phyloP scores from a whole-genome alignment of 1,140 invertebrate species.

The Eueides isabella region DNA sequence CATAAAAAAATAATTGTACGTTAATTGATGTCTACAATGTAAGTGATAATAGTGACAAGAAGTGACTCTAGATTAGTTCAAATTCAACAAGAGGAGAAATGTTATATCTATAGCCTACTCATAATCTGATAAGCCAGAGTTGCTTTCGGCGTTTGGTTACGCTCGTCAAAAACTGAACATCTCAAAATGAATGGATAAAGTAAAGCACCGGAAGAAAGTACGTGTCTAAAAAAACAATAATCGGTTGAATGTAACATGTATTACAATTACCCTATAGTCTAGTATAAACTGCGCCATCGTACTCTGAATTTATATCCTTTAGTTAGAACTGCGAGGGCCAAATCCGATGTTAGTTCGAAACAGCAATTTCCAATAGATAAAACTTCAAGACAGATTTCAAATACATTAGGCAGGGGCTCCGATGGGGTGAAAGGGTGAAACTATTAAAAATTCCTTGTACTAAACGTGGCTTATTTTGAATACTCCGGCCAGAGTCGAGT shows the following conservation, averaged over 20 bases:
- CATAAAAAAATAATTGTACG: too few relatives aligned
- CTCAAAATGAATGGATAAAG: too few relatives aligned
- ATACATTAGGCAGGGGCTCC: constrained; percentile 72
- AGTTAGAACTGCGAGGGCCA: constrained; percentile 69
- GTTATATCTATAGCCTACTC: too few relatives aligned
- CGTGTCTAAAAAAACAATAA: not conserved
- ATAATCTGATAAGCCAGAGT: too few relatives aligned
- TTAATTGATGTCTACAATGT: too few relatives aligned
- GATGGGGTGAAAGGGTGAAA: constrained; percentile 59
- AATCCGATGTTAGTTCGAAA: constrained; percentile 70
- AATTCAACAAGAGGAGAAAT: too few relatives aligned
- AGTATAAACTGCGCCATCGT: constrained; percentile 50
- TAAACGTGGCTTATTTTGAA: constrained; percentile 56
- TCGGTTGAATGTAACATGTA: not conserved
- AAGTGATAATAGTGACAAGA: too few relatives aligned
- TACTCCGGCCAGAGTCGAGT: constrained; percentile 39
- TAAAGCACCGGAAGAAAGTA: too few relatives aligned
- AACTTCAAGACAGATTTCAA: constrained; percentile 76
- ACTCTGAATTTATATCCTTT: constrained; percentile 73
- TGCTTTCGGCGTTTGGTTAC: too few relatives aligned
- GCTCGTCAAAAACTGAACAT: too few relatives aligned
- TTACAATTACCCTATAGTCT: constrained; percentile 9
- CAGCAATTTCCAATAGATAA: constrained; percentile 80
- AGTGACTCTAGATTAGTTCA: too few relatives aligned
- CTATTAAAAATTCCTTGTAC: constrained; percentile 78